These are phyloP conservation scores for Aricia artaxerxes DNA, from an alignment of 2,888 invertebrate species.

Conservation along the genomic window DNA sequence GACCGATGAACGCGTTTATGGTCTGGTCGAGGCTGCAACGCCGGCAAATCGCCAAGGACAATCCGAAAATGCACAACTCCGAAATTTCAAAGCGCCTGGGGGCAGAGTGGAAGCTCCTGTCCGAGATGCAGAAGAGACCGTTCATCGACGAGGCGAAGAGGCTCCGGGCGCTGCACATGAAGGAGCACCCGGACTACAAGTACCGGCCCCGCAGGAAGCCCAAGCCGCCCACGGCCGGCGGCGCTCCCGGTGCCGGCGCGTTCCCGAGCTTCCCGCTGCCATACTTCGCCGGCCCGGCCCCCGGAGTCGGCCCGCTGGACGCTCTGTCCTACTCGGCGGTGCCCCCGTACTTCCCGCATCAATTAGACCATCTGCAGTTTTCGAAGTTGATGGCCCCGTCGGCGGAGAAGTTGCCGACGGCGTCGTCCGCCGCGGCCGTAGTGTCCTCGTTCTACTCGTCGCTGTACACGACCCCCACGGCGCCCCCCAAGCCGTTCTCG, in stretches of 20 bases:
- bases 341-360: constrained; percentile 88
- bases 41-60: constrained; percentile 95
- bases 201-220: constrained; percentile 93
- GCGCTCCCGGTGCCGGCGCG: constrained; percentile 72
- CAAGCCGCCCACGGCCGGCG: constrained; percentile 83
- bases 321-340: constrained; percentile 83
- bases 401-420: constrained; percentile 70
- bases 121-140: constrained; percentile 93
- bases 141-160: constrained; percentile 98
- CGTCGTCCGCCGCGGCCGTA: constrained; percentile 79
- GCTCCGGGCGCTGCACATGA: constrained; percentile 92
- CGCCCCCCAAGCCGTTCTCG: constrained; percentile 75
- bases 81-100: constrained; percentile 95
- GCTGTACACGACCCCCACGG: constrained; percentile 81
- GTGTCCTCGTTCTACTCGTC: constrained; percentile 86
- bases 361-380: constrained; percentile 84
- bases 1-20: constrained; percentile 99
- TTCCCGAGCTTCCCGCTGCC: constrained; percentile 84
- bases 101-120: constrained; percentile 94
- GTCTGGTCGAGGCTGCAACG: constrained; percentile 96
- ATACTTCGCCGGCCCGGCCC: constrained; percentile 83
- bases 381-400: constrained; percentile 81
- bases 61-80: constrained; percentile 95
- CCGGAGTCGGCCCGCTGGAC: constrained; percentile 80
- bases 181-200: constrained; percentile 95